These are phyloP conservation scores for Phalacrocorax carbo DNA, from an alignment of 2,113 vertebrate genomes.

Conservation along the genomic window DNA sequence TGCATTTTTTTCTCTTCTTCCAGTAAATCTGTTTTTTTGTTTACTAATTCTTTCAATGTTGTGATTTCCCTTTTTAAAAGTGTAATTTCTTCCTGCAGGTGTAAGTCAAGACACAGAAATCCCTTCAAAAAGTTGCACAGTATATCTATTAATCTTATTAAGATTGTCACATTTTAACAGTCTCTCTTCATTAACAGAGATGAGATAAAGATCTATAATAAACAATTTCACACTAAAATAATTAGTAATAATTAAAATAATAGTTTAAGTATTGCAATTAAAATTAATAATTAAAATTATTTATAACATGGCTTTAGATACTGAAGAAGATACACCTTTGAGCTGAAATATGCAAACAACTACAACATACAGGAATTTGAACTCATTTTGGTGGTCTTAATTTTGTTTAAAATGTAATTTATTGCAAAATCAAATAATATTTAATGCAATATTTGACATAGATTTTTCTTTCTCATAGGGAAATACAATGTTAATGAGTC, in stretches of 20 bases:
- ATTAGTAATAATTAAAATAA: neutral
- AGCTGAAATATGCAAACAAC: neutral
- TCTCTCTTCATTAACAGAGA: neutral
- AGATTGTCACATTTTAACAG: neutral
- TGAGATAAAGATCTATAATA: neutral
- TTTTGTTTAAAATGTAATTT: neutral
- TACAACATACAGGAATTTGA: neutral
- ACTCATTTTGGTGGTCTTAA: neutral
- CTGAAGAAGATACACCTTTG: neutral
- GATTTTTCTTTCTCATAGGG: neutral
- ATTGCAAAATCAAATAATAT: neutral
- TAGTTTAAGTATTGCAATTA: neutral
- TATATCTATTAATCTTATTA: neutral
- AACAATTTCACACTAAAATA: neutral
- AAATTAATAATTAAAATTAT: neutral
- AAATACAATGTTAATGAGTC: neutral
- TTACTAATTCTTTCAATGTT: conserved; percentile 54
- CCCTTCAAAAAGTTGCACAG: neutral
- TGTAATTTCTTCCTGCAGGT: conserved; percentile 71
- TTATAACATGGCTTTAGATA: neutral
- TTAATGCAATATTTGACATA: neutral
- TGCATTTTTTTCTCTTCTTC: conserved; percentile 70
- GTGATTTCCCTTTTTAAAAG: conserved; percentile 62
- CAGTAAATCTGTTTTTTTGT: conserved; percentile 56
- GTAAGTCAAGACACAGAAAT: neutral